Conservation (phyloP, 2,888 invertebrate genomes). For the Agrotis ipsilon region DNA sequence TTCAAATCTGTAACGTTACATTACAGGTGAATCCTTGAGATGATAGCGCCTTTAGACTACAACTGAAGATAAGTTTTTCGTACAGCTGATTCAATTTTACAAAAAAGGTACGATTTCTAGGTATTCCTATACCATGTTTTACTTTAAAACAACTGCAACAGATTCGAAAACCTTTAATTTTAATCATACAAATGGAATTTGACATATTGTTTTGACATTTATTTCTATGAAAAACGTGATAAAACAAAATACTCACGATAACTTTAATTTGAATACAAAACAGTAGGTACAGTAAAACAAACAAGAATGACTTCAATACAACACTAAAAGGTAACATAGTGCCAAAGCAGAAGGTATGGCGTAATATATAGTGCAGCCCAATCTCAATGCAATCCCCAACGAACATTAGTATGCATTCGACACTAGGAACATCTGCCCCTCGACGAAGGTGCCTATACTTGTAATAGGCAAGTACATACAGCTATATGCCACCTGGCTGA, state of each 20-base stretch:
- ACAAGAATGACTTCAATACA: not conserved
- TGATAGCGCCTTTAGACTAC: too few species aligned
- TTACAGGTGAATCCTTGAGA: too few species aligned
- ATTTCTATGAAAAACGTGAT: not conserved
- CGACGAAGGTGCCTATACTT: slow-evolving; percentile 2
- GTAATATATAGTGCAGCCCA: slow-evolving; percentile 17
- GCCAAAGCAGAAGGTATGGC: slow-evolving; percentile 10
- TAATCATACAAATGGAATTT: not conserved
- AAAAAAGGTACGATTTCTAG: not conserved
- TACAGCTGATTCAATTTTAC: too few species aligned
- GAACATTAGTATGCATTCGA: slow-evolving; percentile 61
- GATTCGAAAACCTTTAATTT: not conserved
- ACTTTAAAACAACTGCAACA: not conserved
- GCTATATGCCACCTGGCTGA: not conserved
- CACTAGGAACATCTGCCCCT: slow-evolving; percentile 43
- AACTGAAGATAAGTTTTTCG: too few species aligned
- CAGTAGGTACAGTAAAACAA: not conserved
- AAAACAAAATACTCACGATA: not conserved
- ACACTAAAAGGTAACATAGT: slow-evolving; percentile 3
- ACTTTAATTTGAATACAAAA: not conserved
- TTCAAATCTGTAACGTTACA: too few species aligned
- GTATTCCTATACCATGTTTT: too few species aligned
- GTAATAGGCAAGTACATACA: slow-evolving; percentile 6
- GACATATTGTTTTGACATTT: too few species aligned
- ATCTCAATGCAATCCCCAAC: slow-evolving; percentile 32